Evolutionary conservation across 1,140 invertebrate species (phyloP).

Genomic region (Araneus ventricosus): DNA sequence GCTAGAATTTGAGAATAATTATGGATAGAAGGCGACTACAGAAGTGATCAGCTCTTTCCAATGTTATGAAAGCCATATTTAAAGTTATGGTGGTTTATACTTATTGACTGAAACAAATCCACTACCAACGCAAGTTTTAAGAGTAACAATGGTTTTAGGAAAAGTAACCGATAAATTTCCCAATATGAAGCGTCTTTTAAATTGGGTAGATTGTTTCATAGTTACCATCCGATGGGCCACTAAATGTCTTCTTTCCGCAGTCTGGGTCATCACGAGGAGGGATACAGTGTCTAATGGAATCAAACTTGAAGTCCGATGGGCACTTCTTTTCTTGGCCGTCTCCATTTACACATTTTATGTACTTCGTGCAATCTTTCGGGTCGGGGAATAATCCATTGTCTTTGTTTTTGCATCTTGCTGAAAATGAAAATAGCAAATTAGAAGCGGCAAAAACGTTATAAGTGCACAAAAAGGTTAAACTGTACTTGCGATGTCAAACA

Average conservation of each 20-base stretch:
- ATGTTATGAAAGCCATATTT: no score
- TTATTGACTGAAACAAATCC: no score
- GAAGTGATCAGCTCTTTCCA: no score
- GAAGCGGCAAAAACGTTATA: not conserved
- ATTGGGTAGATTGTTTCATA: not conserved
- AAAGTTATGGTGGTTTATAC: no score
- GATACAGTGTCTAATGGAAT: conserved; percentile 9
- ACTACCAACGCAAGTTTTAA: not conserved
- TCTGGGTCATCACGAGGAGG: not conserved
- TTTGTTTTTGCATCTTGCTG: conserved; percentile 3
- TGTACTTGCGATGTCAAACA: no score
- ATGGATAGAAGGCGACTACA: no score
- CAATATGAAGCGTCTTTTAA: no score
- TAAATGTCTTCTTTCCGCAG: not conserved
- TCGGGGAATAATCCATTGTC: not conserved
- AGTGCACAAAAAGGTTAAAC: no score
- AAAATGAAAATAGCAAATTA: not conserved
- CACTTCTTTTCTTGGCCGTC: not conserved
- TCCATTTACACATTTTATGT: not conserved
- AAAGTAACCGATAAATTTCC: not conserved
- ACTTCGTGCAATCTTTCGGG: conserved; percentile 9
- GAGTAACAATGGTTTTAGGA: not conserved
- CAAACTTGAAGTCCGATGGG: conserved; percentile 27
- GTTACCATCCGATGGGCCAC: not conserved
- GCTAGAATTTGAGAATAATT: no score